phyloP scores from a whole-genome alignment of 2,888 invertebrate species.

The Torymus tubicola region DNA sequence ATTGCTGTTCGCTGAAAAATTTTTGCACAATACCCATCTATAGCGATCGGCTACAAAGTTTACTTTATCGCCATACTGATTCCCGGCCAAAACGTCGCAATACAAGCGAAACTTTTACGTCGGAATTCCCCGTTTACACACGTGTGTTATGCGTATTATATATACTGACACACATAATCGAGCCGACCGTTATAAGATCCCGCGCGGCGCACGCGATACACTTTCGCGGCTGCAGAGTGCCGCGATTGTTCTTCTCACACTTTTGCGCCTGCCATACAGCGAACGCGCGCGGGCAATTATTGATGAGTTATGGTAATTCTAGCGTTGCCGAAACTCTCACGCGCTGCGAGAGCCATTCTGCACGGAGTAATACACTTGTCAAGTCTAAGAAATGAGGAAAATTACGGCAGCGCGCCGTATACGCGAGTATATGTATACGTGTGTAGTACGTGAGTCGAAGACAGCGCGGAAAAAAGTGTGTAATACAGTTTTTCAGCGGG shows the following conservation, averaged over 20 bases:
- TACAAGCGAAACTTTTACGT: too few species aligned
- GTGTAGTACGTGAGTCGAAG: neutral
- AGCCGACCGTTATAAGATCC: conserved; percentile 17
- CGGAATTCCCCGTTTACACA: too few species aligned
- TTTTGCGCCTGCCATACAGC: conserved; percentile 21
- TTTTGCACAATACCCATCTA: too few species aligned
- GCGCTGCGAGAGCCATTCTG: conserved; percentile 21
- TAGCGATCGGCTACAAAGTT: too few species aligned
- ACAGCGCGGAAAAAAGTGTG: neutral
- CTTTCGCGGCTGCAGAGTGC: conserved; percentile 40
- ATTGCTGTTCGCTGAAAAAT: too few species aligned
- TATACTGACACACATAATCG: conserved; percentile 12
- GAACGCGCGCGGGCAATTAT: conserved; percentile 40
- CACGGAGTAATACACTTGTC: conserved; percentile 49
- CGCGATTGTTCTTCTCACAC: conserved; percentile 53
- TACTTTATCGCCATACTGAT: too few species aligned
- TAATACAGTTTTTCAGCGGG: conserved; percentile 1
- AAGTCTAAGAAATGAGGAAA: conserved; percentile 43
- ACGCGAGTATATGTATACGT: too few species aligned
- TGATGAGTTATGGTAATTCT: conserved; percentile 56
- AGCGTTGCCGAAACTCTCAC: conserved; percentile 53
- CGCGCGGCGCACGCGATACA: conserved; percentile 29
- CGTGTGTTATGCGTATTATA: neutral
- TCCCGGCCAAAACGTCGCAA: too few species aligned
- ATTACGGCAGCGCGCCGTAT: conserved; percentile 27